A percentile compares a stretch with the other conserved stretches of the same genome.
phyloP scores from a whole-genome alignment of 2,888 invertebrate genomes.

The Xestia rhomboidea region DNA sequence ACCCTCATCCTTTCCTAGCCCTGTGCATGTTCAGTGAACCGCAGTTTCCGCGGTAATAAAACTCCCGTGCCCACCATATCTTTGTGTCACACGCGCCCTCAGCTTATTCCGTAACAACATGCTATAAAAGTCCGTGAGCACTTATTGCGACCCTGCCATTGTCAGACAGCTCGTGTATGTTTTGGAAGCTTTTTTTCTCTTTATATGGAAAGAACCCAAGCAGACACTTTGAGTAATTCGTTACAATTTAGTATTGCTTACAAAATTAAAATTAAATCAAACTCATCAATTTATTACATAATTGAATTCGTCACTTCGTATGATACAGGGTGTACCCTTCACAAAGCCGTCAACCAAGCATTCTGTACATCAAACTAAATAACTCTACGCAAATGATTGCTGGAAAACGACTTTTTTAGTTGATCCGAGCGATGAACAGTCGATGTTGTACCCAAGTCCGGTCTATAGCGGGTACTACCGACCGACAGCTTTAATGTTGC shows the following conservation, averaged over 20 bases:
- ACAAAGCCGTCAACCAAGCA: too few species aligned
- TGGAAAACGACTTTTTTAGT: too few species aligned
- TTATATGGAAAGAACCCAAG: neutral
- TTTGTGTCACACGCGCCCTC: constrained; percentile 68
- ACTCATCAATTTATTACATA: neutral
- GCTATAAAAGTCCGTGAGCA: neutral
- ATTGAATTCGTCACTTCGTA: neutral
- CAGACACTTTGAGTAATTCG: neutral
- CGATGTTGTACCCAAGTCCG: too few species aligned
- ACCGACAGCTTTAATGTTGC: too few species aligned
- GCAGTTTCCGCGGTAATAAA: constrained; percentile 76
- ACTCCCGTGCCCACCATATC: constrained; percentile 68
- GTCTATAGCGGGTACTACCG: too few species aligned
- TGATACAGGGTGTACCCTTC: too few species aligned
- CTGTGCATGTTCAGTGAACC: constrained; percentile 71
- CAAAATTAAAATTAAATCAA: too few species aligned
- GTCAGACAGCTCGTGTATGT: neutral
- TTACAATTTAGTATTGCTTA: too few species aligned
- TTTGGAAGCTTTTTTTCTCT: neutral
- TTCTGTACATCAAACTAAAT: too few species aligned
- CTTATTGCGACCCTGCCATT: neutral
- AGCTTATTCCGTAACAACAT: constrained; percentile 38
- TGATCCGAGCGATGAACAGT: too few species aligned
- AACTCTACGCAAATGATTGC: too few species aligned
- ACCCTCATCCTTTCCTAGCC: constrained; percentile 47